Conservation (phyloP, 2,888 invertebrate species). For the Nemotelus nigrinus region DNA sequence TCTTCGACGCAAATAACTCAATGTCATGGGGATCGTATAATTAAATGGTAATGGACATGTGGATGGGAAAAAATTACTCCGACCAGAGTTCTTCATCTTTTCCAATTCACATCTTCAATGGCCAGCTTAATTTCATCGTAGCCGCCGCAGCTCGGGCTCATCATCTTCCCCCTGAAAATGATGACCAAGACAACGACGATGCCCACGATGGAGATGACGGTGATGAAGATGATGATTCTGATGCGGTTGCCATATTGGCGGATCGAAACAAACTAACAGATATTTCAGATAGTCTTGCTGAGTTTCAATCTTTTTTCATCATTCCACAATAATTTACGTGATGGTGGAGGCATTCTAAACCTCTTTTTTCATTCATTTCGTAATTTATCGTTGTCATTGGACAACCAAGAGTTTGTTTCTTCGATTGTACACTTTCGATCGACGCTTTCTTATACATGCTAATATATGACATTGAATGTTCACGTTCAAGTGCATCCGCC, state of each 20-base stretch:
- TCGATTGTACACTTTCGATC: conserved; percentile 26
- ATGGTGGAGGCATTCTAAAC: conserved; percentile 35
- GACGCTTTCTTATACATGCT: conserved; percentile 29
- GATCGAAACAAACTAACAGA: conserved; percentile 6
- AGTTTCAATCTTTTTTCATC: conserved; percentile 40
- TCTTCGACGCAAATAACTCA: conserved; percentile 46
- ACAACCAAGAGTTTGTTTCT: conserved; percentile 33
- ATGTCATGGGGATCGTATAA: conserved; percentile 49
- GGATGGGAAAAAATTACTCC: conserved; percentile 48
- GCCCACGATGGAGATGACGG: background rate
- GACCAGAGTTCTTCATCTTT: conserved; percentile 37
- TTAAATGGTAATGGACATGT: conserved; percentile 51
- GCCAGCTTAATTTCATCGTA: conserved; percentile 21
- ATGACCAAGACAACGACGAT: background rate
- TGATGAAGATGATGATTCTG: conserved; percentile 17
- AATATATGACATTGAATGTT: conserved; percentile 39
- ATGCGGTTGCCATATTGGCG: conserved; percentile 34
- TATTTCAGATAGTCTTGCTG: conserved; percentile 40
- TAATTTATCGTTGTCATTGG: conserved; percentile 45
- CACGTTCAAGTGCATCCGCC: conserved; percentile 18
- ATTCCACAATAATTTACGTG: conserved; percentile 39
- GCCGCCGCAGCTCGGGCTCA: conserved; percentile 1
- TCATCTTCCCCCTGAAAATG: conserved; percentile 5
- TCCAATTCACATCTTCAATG: conserved; percentile 35
- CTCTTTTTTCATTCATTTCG: conserved; percentile 35